phyloP scores from a whole-genome alignment of 30 jellyfish, hydroid and myxozoan genomes.

The Turritopsis rubra region DNA sequence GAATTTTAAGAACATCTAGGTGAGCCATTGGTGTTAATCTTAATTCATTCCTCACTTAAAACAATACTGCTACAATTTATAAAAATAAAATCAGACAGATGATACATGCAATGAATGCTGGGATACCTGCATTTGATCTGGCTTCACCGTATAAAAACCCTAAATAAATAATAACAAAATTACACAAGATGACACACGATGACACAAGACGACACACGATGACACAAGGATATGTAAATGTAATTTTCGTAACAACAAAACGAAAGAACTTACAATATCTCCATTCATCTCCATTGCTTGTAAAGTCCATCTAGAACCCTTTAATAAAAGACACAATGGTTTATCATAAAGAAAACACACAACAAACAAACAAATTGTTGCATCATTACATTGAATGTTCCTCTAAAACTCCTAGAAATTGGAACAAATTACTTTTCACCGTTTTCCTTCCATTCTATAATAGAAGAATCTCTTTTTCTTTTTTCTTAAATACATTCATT shows the following conservation, averaged over 20 bases:
- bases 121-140: conserved; percentile 99
- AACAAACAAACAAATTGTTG: background rate
- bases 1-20: no score
- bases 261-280: conserved; percentile 67
- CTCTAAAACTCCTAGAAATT: no score
- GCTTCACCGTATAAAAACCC: conserved; percentile 94
- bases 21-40: no score
- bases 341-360: background rate
- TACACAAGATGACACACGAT: background rate
- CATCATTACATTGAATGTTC: background rate
- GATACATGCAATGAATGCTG: background rate
- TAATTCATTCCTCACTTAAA: no score
- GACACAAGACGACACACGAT: background rate
- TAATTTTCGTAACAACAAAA: background rate
- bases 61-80: no score
- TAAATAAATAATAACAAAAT: background rate
- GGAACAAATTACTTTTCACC: no score
- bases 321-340: background rate
- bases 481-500: no score
- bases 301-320: conserved; percentile 98
- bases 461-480: no score
- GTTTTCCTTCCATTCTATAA: no score
- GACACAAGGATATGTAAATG: background rate
- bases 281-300: conserved; percentile 99
- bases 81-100: no score